A percentile compares a stretch with the other conserved stretches of the same genome.
These are phyloP conservation scores for Corythornis leucogaster DNA, from an alignment of 2,797 vertebrate genomes.

Conservation along the genomic window DNA sequence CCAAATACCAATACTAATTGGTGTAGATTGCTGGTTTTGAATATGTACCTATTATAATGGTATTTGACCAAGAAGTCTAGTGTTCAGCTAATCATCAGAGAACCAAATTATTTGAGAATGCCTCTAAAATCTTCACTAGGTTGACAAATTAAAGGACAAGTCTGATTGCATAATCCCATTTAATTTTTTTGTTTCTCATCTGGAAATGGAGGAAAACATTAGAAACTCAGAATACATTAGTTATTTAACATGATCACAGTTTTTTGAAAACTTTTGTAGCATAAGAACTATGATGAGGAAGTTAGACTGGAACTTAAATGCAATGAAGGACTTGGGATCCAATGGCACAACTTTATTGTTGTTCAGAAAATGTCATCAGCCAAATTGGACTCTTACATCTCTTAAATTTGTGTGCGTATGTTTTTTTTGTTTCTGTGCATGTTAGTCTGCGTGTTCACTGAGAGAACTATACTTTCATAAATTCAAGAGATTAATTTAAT, in stretches of 20 bases:
- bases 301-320: not conserved
- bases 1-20: not conserved
- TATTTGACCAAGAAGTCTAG: not conserved
- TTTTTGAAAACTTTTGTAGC: not conserved
- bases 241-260: not conserved
- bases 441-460: not conserved
- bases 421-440: not conserved
- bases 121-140: not conserved
- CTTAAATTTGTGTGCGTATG: not conserved
- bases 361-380: not conserved
- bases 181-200: not conserved
- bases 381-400: not conserved
- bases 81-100: not conserved
- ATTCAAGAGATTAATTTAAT: not conserved
- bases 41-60: not conserved
- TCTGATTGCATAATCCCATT: not conserved
- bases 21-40: not conserved
- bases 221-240: not conserved
- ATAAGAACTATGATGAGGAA: not conserved
- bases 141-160: not conserved
- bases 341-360: not conserved
- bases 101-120: not conserved
- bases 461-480: not conserved
- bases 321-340: not conserved
- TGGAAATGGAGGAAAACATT: not conserved